These are phyloP conservation scores for Tenthredo amoena DNA, from an alignment of 2,888 invertebrate genomes.

Conservation along the genomic window DNA sequence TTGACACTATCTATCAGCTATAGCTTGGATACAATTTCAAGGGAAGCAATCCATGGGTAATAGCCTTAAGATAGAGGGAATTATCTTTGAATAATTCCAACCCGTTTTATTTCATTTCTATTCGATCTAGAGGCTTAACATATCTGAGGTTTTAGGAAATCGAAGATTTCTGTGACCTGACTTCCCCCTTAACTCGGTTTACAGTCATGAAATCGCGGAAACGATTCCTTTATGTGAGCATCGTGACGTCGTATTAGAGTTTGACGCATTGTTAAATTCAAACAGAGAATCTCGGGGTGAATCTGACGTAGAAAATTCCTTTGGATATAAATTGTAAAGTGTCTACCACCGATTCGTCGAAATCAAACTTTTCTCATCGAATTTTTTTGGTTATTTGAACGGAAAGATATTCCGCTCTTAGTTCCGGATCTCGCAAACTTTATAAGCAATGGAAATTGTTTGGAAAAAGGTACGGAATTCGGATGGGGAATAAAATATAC, in stretches of 20 bases:
- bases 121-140: neutral
- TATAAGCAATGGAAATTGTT: neutral
- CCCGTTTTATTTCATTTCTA: neutral
- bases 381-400: constrained; percentile 1
- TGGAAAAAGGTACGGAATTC: neutral
- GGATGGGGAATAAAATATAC: neutral
- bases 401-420: constrained; percentile 11
- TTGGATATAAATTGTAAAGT: neutral
- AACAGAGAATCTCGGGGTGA: neutral
- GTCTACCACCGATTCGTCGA: neutral
- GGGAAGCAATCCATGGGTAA: neutral
- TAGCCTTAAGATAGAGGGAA: neutral
- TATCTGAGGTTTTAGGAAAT: neutral
- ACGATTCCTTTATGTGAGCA: neutral
- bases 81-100: neutral
- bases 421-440: neutral
- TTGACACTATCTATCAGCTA: neutral
- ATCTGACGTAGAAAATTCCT: constrained; percentile 9
- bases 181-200: neutral
- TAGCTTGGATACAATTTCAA: neutral
- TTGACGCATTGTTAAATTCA: constrained; percentile 9
- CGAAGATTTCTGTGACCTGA: neutral
- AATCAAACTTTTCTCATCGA: constrained; percentile 33
- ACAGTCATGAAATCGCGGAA: neutral
- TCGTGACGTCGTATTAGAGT: neutral